Conservation (phyloP, 2,888 invertebrate genomes). For the Bursaphelenchus okinawaensis region DNA sequence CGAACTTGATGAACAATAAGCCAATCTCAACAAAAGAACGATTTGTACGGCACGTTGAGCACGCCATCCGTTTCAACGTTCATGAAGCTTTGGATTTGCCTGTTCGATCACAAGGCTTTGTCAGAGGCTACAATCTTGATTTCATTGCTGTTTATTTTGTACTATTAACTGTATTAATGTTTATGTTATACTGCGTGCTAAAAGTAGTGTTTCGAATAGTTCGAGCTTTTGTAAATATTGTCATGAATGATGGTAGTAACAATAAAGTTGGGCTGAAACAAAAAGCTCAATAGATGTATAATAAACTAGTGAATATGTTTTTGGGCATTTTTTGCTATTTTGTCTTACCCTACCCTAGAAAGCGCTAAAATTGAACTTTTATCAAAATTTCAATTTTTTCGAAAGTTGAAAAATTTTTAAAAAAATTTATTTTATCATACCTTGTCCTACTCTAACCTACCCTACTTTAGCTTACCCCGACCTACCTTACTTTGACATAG, state of each 20-base stretch:
- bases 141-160: not conserved
- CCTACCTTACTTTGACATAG: no score
- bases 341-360: no score
- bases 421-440: no score
- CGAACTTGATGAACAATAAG: not conserved
- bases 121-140: not conserved
- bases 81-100: not conserved
- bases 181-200: not conserved
- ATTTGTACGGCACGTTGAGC: not conserved
- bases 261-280: no score
- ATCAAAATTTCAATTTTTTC: no score
- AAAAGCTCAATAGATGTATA: no score
- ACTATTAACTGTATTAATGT: not conserved
- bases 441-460: no score
- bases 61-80: not conserved
- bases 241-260: no score
- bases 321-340: not conserved
- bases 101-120: not conserved
- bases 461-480: no score
- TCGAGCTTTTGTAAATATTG: not conserved
- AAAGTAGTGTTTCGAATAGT: not conserved
- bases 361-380: no score
- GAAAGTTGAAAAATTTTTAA: no score
- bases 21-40: not conserved
- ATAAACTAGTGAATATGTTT: no score